A percentile compares a stretch with the other conserved stretches of the same genome.
Evolutionary conservation across 2,888 invertebrate genomes (phyloP).

Genomic region (Leptopilina drosophilae): DNA sequence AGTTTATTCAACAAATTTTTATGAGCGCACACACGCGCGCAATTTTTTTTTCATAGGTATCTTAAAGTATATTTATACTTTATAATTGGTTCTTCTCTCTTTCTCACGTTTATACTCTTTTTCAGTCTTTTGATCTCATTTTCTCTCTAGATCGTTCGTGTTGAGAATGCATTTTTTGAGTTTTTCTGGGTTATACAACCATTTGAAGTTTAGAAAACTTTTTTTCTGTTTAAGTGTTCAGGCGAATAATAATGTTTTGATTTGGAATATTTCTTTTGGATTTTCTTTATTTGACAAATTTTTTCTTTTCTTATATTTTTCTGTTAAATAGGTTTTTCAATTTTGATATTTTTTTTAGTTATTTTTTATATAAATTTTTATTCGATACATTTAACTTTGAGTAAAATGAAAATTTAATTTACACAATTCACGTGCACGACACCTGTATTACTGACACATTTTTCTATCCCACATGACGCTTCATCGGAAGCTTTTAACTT

Average conservation of each 20-base stretch:
- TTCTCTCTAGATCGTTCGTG: not conserved
- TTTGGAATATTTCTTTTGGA: too few relatives aligned
- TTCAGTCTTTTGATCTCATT: not conserved
- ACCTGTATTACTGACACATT: not conserved
- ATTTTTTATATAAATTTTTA: too few relatives aligned
- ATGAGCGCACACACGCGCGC: not conserved
- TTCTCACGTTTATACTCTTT: too few relatives aligned
- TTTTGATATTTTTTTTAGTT: too few relatives aligned
- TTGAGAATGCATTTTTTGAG: not conserved
- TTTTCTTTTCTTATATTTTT: too few relatives aligned
- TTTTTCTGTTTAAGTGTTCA: not conserved
- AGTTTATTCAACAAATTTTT: not conserved
- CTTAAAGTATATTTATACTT: not conserved
- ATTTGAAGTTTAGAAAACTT: not conserved
- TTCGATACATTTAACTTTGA: not conserved
- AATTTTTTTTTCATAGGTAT: not conserved
- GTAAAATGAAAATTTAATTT: constrained; percentile 3
- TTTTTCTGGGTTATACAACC: not conserved
- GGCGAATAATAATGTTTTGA: not conserved
- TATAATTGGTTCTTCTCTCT: too few relatives aligned
- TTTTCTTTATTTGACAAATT: too few relatives aligned
- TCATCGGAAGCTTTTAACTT: constrained; percentile 17
- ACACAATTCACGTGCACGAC: not conserved
- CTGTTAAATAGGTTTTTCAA: too few relatives aligned
- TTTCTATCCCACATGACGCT: not conserved